Conservation (phyloP, 2,797 vertebrate genomes). For the Buceros bicornis region DNA sequence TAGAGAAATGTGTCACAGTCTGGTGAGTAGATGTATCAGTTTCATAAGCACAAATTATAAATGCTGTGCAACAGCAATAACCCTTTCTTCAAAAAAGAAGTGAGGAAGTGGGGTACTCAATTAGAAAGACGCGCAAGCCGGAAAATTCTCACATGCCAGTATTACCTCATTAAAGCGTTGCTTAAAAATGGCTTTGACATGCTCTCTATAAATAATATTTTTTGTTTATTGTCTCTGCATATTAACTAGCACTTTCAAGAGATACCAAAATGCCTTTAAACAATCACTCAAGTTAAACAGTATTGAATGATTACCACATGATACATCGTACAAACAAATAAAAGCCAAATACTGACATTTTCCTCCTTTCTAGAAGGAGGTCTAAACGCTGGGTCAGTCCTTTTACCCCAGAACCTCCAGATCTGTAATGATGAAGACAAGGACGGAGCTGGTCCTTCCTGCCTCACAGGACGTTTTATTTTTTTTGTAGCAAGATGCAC, state of each 20-base stretch:
- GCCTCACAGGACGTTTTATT: rapidly evolving
- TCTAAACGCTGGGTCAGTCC: not conserved
- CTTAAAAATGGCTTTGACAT: slow-evolving; percentile 45
- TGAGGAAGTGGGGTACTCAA: slow-evolving; percentile 43
- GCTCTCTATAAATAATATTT: not conserved
- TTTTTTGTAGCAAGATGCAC: not conserved
- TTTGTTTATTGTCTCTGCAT: slow-evolving; percentile 23
- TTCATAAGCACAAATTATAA: slow-evolving; percentile 56
- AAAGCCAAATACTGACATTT: not conserved
- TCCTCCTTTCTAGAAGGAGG: not conserved
- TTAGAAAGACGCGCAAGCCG: not conserved
- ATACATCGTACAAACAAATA: not conserved
- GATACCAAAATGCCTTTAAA: not conserved
- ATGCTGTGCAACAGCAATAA: not conserved
- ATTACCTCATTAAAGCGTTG: slow-evolving; percentile 22
- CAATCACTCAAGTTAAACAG: not conserved
- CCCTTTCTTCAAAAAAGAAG: slow-evolving; percentile 11
- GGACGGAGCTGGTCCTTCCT: not conserved
- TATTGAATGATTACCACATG: not conserved
- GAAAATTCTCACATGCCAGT: slow-evolving; percentile 11
- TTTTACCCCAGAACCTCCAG: not conserved
- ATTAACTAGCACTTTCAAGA: slow-evolving; percentile 8
- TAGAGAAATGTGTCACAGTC: not conserved
- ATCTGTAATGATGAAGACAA: not conserved
- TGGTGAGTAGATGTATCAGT: slow-evolving; percentile 2